Base-by-base conservation (phyloP, 2,113 vertebrate genomes). In the Ahaetulla prasina region DNA sequence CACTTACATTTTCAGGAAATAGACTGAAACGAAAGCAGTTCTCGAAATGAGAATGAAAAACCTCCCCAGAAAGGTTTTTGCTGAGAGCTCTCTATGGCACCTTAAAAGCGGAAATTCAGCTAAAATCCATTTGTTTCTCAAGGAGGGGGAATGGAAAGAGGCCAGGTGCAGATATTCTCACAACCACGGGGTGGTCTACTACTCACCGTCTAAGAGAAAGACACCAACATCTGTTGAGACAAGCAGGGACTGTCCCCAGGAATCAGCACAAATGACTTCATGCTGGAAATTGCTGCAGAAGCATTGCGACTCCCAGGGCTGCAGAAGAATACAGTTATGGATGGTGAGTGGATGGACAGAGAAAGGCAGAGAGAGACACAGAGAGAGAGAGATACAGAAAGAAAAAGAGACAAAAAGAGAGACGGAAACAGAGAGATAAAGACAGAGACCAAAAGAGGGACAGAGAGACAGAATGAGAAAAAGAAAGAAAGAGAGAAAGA, bases 261-360 rank as follows among this genome's bases (percentile, higher is more conserved):
- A 99, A 97, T 99, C 99, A 30, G 98, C 98, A 88, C 99, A 99
- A 95, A 99, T 96, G 0, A 98, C 98, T 94, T 99, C 99, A 60
- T 99, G 98, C 57, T 98, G 98, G 96, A 99, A 99, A 60, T 98
- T 98, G 97, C 97, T 98, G 98, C 98, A 99, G 98, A 99, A 99
- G 43, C 98, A 98, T 95, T 99, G 99, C 88, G 99, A 98, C 96
- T 99, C 99, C 99, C 99, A 99, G 87, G 99, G 99, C 99, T 99
- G 97, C 25, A 95, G 96, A 94, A 84, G 18, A 94, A 88, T 95
- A 90, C 93, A 97, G 97, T 94, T 94, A 95, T 94, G 23, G 94
- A 53, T 68, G 90, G 93, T 96, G 88, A 97, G 95, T 93, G 94
- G n/a, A 94, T 4, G 20, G 53, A 9, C 25, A 10, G 22, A 57